phyloP scores from a whole-genome alignment of 2,888 invertebrate species.

The Argynnis bischoffii region DNA sequence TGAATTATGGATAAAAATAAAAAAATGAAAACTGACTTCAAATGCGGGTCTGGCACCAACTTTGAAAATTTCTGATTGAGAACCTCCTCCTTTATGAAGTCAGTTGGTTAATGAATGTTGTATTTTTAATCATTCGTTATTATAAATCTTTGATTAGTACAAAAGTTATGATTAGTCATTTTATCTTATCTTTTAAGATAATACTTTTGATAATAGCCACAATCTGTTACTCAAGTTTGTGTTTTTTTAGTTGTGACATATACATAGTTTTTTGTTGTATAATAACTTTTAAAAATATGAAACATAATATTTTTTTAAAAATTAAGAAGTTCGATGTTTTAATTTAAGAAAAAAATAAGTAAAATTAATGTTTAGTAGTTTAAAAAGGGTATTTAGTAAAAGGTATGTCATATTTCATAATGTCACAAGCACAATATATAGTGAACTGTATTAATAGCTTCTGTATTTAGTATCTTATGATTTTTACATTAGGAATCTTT shows the following conservation, averaged over 20 bases:
- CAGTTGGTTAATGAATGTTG: neutral
- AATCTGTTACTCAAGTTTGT: slow-evolving; percentile 59
- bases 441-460: too few species aligned
- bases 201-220: slow-evolving; percentile 56
- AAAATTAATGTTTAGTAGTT: neutral
- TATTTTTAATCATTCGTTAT: slow-evolving; percentile 38
- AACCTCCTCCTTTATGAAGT: too few species aligned
- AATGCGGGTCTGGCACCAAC: too few species aligned
- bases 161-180: slow-evolving; percentile 66
- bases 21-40: too few species aligned
- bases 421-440: too few species aligned
- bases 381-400: neutral
- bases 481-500: too few species aligned
- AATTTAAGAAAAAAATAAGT: neutral
- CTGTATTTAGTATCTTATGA: too few species aligned
- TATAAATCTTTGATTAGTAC: slow-evolving; percentile 65
- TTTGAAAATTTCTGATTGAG: too few species aligned
- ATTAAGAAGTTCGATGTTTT: neutral
- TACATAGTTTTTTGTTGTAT: neutral
- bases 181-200: slow-evolving; percentile 73
- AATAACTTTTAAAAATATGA: too few species aligned
- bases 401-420: neutral
- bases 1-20: too few species aligned
- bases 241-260: slow-evolving; percentile 39
- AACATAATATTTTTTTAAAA: too few species aligned